These are phyloP conservation scores for Macrotis lagotis DNA, from an alignment of 2,113 vertebrate species.

Conservation along the genomic window DNA sequence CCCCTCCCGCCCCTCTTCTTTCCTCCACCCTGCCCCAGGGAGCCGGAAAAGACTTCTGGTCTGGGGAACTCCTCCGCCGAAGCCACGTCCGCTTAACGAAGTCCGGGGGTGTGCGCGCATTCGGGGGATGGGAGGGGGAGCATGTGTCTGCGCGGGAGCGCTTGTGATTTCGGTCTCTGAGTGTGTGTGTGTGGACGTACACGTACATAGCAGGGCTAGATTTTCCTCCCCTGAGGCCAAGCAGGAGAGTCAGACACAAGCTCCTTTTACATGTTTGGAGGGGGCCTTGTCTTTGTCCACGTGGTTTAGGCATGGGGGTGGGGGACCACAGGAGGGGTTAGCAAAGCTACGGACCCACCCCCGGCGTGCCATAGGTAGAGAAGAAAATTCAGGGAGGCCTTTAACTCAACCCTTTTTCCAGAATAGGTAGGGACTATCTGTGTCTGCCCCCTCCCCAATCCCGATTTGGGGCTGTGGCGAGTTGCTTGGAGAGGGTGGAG, in stretches of 20 bases:
- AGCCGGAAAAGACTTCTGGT: conserved; percentile 9
- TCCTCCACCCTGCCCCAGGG: neutral
- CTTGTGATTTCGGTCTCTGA: too few relatives aligned
- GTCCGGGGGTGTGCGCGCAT: conserved; percentile 25
- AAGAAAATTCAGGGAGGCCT: neutral
- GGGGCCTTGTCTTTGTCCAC: neutral
- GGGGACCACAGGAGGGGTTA: neutral
- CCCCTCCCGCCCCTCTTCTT: neutral
- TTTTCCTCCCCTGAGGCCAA: neutral
- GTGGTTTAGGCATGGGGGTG: neutral
- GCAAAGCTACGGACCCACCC: neutral
- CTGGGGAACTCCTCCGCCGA: conserved; percentile 9
- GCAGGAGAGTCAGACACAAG: neutral
- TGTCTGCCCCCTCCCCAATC: too few relatives aligned
- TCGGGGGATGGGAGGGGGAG: neutral
- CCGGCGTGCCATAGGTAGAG: too few relatives aligned
- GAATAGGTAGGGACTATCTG: neutral
- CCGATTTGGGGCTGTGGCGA: neutral
- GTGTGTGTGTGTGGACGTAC: neutral
- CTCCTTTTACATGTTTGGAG: neutral
- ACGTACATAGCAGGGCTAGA: neutral
- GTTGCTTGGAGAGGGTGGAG: neutral
- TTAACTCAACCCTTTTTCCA: neutral
- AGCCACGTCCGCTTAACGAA: conserved; percentile 62
- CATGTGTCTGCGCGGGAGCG: neutral